Percentiles rank a stretch among this genome's conserved stretches.
These are phyloP conservation scores for Camelus bactrianus DNA, from an alignment of 2,113 vertebrate genomes.

Conservation along the genomic window DNA sequence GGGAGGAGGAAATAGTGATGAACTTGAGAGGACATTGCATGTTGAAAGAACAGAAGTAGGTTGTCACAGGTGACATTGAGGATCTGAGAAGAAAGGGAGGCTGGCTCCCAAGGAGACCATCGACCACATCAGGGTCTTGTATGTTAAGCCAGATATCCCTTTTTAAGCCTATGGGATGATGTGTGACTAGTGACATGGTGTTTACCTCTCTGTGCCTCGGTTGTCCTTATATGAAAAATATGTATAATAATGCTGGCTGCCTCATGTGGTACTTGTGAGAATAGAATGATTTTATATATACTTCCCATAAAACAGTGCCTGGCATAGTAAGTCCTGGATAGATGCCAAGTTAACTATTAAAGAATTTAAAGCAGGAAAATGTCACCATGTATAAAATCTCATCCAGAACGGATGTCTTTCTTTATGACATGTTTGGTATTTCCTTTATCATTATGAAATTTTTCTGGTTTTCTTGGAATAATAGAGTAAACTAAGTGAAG, in stretches of 20 bases:
- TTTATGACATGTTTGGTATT: slow-evolving; percentile 47
- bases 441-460: slow-evolving; percentile 34
- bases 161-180: background rate
- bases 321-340: background rate
- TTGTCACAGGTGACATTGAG: background rate
- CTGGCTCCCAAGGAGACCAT: background rate
- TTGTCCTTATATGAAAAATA: background rate
- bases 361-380: slow-evolving; percentile 44
- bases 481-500: slow-evolving; percentile 50
- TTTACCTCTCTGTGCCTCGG: background rate
- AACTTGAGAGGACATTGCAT: background rate
- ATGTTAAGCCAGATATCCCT: background rate
- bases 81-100: background rate
- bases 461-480: slow-evolving; percentile 38
- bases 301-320: background rate
- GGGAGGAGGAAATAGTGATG: background rate
- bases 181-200: background rate
- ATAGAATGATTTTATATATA: background rate
- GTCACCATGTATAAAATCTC: background rate
- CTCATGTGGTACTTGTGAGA: background rate
- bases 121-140: background rate
- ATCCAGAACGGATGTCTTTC: background rate
- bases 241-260: background rate
- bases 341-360: slow-evolving; percentile 25
- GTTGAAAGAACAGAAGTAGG: background rate